phyloP scores from a whole-genome alignment of 2,797 vertebrate genomes.

The Rhinoraja longicauda region DNA sequence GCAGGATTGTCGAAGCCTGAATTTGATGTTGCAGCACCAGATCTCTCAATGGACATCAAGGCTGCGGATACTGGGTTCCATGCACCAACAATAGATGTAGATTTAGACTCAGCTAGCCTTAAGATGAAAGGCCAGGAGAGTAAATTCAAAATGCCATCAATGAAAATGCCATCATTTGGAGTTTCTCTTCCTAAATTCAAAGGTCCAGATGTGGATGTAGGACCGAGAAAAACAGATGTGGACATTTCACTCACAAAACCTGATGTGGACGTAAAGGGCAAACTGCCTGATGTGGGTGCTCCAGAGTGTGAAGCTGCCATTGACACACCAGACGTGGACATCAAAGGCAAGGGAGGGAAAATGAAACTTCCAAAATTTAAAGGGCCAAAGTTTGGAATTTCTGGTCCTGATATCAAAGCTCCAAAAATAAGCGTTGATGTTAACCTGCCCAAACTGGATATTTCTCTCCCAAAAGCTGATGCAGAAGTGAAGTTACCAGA shows the following conservation, averaged over 20 bases:
- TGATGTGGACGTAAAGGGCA: background rate
- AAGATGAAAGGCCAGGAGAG: background rate
- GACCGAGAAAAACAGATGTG: background rate
- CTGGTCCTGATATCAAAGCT: background rate
- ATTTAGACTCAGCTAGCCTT: background rate
- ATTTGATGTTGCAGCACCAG: background rate
- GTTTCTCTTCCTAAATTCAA: background rate
- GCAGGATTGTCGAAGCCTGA: fast-evolving
- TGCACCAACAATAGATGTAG: background rate
- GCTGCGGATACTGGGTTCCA: background rate
- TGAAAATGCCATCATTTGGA: background rate
- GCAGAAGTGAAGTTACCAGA: too few relatives aligned
- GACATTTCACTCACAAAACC: background rate
- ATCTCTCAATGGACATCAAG: background rate
- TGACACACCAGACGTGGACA: too few relatives aligned
- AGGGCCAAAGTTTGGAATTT: conserved; percentile 34
- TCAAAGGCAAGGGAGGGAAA: too few relatives aligned
- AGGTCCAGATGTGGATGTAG: background rate
- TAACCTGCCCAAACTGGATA: conserved; percentile 39
- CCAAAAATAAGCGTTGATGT: fast-evolving
- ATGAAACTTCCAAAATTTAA: background rate
- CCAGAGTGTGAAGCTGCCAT: conserved; percentile 40
- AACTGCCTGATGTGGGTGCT: background rate
- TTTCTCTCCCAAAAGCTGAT: too few relatives aligned
- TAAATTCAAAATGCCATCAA: background rate